Base-by-base conservation (phyloP, 2,113 vertebrate species). In the Nannospalax galili region DNA sequence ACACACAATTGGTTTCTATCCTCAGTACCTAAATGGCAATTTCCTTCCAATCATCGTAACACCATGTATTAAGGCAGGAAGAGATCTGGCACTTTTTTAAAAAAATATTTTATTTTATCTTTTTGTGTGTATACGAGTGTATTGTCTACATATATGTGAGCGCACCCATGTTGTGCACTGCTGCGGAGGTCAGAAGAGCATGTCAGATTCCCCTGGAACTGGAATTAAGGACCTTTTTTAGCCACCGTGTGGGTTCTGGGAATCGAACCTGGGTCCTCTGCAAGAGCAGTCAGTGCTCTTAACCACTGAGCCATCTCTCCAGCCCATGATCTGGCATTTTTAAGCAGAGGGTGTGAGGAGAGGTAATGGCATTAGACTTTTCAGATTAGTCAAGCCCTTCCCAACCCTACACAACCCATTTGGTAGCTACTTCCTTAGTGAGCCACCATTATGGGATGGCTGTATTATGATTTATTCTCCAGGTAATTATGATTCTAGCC, bases 1-100 rank as follows among this genome's bases (percentile, higher is more conserved):
- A n/a, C 48, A 58, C 26, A 95, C 37, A 56, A 91, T 85, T 77
- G 58, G 12, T 74, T 79, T 92, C 72, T 91, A 11, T 69, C 84
- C 48, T 93, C 56, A 65, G 19, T 67, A 82, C 26, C 64, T 65
- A 88, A 93, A 89, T 16, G 17, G 15, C 30, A 30, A 52, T 64
- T 26, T 32, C 32, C 82, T 85, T 67, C 28, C 22, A 35, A 91
- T 60, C 45, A 58, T 58, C 40, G 77, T 22, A 74, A 60, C 37
- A 8, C 12, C 62, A 85, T 77, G 89, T n/a, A 15, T 78, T 67
- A 48, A 69, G 60, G 69, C 30, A 86, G 84, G 56, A 86, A 70
- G 70, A 88, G 17, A 73, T 22, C 42, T 75, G 84, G 58, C 26
- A 48, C 56, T n/a, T n/a, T n/a, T n/a, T n/a, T n/a, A n/a, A n/a